Evolutionary conservation across 2,797 vertebrate genomes (phyloP).

Genomic region (Cephalopachus bancanus): DNA sequence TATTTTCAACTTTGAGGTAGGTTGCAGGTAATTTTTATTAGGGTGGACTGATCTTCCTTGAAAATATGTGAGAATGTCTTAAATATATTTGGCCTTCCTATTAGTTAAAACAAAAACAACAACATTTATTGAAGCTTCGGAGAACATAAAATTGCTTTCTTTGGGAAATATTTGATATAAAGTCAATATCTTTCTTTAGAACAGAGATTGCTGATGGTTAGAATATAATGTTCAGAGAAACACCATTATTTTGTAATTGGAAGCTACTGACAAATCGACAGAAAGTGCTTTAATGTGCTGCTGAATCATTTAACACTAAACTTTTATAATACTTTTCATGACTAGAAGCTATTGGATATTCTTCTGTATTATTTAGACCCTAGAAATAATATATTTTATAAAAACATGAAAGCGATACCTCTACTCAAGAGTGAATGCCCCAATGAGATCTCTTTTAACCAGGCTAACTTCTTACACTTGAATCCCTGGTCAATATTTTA

Average conservation of each 20-base stretch:
- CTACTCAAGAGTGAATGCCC: not conserved
- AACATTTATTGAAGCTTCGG: not conserved
- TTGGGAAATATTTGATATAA: not conserved
- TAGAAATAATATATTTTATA: not conserved
- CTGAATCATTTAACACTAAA: not conserved
- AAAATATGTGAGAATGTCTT: too few relatives aligned
- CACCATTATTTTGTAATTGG: not conserved
- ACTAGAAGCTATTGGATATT: not conserved
- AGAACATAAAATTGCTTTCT: not conserved
- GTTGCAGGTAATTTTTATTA: fast-evolving
- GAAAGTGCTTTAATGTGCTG: not conserved
- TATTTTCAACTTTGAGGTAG: not conserved
- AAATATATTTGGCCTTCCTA: not conserved
- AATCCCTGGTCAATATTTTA: not conserved
- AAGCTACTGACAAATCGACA: not conserved
- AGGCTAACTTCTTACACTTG: not conserved
- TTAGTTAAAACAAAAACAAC: not conserved
- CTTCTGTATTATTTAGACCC: not conserved
- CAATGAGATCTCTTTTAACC: not conserved
- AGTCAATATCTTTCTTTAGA: constrained; percentile 30
- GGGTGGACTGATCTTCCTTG: not conserved
- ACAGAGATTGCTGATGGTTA: not conserved
- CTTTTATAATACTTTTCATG: not conserved
- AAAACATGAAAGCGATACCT: not conserved
- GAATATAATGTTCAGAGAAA: not conserved